These are phyloP conservation scores for Halictus ligatus DNA, from an alignment of 2,888 invertebrate genomes.

Conservation along the genomic window DNA sequence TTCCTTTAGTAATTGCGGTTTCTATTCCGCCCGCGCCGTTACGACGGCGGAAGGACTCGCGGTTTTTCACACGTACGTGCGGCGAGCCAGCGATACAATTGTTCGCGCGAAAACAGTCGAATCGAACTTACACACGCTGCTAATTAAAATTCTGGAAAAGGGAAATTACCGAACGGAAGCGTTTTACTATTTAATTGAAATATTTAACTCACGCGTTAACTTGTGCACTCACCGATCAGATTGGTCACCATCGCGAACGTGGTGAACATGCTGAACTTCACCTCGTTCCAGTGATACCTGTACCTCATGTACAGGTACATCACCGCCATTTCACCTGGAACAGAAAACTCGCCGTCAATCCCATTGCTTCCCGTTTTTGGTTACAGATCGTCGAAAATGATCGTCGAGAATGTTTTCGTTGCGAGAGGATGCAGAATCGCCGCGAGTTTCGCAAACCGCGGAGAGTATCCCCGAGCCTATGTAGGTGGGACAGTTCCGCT, in stretches of 20 bases:
- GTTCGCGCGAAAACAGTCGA: neutral
- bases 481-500: constrained; percentile 45
- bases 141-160: neutral
- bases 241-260: constrained; percentile 94
- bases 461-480: constrained; percentile 30
- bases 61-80: neutral
- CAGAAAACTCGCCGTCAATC: neutral
- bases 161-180: neutral
- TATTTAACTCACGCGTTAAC: neutral
- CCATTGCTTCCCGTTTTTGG: neutral
- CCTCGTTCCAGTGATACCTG: constrained; percentile 95
- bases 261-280: constrained; percentile 93
- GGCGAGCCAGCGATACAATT: too few species aligned
- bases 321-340: constrained; percentile 93
- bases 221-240: constrained; percentile 88
- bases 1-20: neutral
- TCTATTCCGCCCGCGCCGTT: neutral
- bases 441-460: neutral
- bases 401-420: neutral
- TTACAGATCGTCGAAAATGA: neutral
- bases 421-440: neutral
- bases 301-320: constrained; percentile 93
- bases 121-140: neutral
- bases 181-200: too few species aligned
- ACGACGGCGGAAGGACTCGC: neutral